Percentiles rank a stretch among this genome's conserved stretches.
These are phyloP conservation scores for Plebejus argus DNA, from an alignment of 2,888 invertebrate genomes.

Conservation along the genomic window DNA sequence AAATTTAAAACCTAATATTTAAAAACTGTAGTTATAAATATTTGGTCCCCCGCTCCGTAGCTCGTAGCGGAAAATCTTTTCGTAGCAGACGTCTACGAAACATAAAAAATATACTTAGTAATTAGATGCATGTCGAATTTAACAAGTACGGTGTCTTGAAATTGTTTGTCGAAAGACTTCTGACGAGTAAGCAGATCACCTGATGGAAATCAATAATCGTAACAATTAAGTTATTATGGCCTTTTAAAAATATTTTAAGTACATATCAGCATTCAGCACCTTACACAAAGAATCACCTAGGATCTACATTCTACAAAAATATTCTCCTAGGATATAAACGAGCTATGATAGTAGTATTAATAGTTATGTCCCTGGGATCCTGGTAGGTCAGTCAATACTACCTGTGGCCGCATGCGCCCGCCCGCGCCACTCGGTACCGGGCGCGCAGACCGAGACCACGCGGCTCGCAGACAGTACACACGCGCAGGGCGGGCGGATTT, in stretches of 20 bases:
- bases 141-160: neutral
- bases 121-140: neutral
- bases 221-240: neutral
- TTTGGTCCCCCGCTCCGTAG: neutral
- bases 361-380: slow-evolving; percentile 38
- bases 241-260: too few species aligned
- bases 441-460: neutral
- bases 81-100: neutral
- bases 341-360: slow-evolving; percentile 2
- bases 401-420: slow-evolving; percentile 47
- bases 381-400: slow-evolving; percentile 58
- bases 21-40: too few species aligned
- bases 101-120: neutral
- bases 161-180: neutral
- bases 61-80: neutral
- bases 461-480: neutral
- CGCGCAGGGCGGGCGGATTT: slow-evolving; percentile 15
- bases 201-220: neutral
- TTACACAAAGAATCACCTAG: neutral
- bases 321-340: neutral
- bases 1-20: too few species aligned
- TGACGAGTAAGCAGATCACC: neutral
- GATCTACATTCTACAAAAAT: neutral
- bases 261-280: too few species aligned
- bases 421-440: neutral